Percentiles rank a stretch among this genome's conserved stretches.
phyloP scores from a whole-genome alignment of 2,888 invertebrate genomes.

The Microchrysa polita region DNA sequence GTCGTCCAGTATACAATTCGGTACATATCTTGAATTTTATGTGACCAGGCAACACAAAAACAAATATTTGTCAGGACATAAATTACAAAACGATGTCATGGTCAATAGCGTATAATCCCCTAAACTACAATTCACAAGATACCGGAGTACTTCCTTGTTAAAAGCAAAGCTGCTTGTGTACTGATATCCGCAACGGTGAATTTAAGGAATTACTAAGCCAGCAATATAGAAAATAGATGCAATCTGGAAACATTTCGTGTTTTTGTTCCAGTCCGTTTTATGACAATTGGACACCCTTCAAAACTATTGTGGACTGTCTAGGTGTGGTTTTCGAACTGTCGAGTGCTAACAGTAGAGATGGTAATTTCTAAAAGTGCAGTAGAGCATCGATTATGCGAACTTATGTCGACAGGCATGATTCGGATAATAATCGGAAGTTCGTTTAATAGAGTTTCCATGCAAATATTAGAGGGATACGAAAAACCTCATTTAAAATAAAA shows the following conservation, averaged over 20 bases:
- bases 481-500: too few species aligned
- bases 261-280: neutral
- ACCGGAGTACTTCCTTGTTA: slow-evolving; percentile 1
- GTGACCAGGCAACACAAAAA: slow-evolving; percentile 21
- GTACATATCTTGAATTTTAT: slow-evolving; percentile 2
- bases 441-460: too few species aligned
- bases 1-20: neutral
- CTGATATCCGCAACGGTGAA: too few species aligned
- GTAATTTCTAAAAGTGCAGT: too few species aligned
- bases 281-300: neutral
- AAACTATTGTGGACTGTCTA: too few species aligned
- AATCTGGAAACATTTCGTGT: neutral
- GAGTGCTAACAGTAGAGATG: too few species aligned
- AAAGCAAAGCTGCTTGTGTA: slow-evolving; percentile 26
- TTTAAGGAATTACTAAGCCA: slow-evolving; percentile 32
- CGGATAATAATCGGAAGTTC: too few species aligned
- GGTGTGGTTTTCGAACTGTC: too few species aligned
- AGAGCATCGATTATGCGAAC: too few species aligned
- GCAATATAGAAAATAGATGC: slow-evolving; percentile 11
- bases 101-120: slow-evolving; percentile 38
- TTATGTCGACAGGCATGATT: too few species aligned
- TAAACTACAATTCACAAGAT: slow-evolving; percentile 1
- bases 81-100: slow-evolving; percentile 40
- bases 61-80: slow-evolving; percentile 33
- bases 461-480: too few species aligned